Conservation (phyloP, 2,888 invertebrate species). For the Latrodectus elegans region DNA sequence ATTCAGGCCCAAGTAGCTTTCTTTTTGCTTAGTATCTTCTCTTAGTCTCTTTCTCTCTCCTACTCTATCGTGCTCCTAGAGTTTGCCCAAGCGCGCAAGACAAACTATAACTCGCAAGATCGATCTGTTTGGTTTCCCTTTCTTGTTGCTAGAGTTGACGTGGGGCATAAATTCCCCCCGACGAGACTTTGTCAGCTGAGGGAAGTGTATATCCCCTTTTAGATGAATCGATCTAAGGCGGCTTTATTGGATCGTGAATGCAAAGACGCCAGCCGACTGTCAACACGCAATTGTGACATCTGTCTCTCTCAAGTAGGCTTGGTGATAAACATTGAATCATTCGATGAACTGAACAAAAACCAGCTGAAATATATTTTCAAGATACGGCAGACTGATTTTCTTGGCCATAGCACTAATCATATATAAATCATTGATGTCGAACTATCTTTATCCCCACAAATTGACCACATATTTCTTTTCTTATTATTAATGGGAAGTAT, state of each 20-base stretch:
- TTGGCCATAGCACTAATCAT: no score
- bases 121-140: slow-evolving; percentile 49
- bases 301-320: slow-evolving; percentile 41
- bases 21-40: background rate
- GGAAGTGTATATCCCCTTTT: slow-evolving; percentile 19
- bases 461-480: no score
- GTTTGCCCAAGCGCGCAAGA: slow-evolving; percentile 44
- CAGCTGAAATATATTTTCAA: no score
- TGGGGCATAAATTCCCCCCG: slow-evolving; percentile 43
- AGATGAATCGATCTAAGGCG: slow-evolving; percentile 28
- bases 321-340: slow-evolving; percentile 47
- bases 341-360: background rate
- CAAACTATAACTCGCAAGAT: slow-evolving; percentile 23
- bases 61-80: slow-evolving; percentile 5
- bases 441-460: no score
- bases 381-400: no score
- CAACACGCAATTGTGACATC: slow-evolving; percentile 60
- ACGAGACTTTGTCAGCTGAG: slow-evolving; percentile 42
- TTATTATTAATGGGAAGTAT: no score
- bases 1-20: background rate
- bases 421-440: no score
- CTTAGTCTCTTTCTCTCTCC: background rate
- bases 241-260: slow-evolving; percentile 19
- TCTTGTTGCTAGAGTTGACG: slow-evolving; percentile 36
- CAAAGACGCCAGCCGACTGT: slow-evolving; percentile 26